Percentiles rank a stretch among this genome's conserved stretches.
Conservation (phyloP, 2,888 invertebrate genomes). For the Horisme vitalbata region DNA sequence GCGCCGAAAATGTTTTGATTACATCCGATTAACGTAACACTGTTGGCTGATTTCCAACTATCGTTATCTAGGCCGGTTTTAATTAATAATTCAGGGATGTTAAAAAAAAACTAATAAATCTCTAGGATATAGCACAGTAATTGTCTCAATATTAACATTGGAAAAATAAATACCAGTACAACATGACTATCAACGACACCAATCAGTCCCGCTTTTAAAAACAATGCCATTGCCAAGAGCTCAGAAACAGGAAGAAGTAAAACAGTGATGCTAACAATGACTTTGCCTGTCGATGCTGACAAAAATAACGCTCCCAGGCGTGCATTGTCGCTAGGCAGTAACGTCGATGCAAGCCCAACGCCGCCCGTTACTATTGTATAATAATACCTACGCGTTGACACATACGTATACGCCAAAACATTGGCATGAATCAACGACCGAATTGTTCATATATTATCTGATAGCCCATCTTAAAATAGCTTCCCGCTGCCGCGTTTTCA, state of each 20-base stretch:
- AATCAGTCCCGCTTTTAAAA: slow-evolving; percentile 32
- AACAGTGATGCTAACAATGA: slow-evolving; percentile 64
- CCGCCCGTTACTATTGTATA: slow-evolving; percentile 40
- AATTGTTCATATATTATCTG: slow-evolving; percentile 14
- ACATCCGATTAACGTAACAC: slow-evolving; percentile 61
- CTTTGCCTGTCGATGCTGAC: slow-evolving; percentile 58
- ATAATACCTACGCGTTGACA: slow-evolving; percentile 19
- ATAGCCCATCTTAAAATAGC: slow-evolving; percentile 24
- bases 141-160: background rate
- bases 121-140: background rate
- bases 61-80: slow-evolving; percentile 48
- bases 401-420: slow-evolving; percentile 21
- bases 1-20: slow-evolving; percentile 66
- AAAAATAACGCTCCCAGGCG: slow-evolving; percentile 74
- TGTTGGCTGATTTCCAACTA: slow-evolving; percentile 66
- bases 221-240: slow-evolving; percentile 72
- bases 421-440: slow-evolving; percentile 25
- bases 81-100: slow-evolving; percentile 51
- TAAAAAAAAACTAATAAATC: background rate
- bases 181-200: slow-evolving; percentile 19
- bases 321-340: slow-evolving; percentile 47
- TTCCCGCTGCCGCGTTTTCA: slow-evolving; percentile 15
- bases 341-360: slow-evolving; percentile 17
- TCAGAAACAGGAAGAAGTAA: slow-evolving; percentile 68
- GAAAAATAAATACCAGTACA: slow-evolving; percentile 10